Base-by-base conservation (phyloP, 1,140 invertebrate species). In the Ptiloglossa arizonensis region DNA sequence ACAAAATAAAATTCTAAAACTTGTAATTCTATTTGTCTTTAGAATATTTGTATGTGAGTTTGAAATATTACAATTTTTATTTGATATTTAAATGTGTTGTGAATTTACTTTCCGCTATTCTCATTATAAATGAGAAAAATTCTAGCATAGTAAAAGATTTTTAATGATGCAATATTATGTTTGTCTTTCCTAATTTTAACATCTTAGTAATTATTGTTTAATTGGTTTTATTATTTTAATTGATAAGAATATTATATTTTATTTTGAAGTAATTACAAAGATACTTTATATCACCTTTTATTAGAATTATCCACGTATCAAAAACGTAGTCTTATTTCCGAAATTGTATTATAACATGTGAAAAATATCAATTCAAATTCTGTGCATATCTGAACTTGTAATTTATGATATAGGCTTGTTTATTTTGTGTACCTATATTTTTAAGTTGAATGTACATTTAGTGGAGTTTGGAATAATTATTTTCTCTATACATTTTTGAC, bases 31-130 rank as follows among this genome's bases (percentile, higher is more conserved):
- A 9, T 32, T 15, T 27, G 50, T 66, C 35, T 38, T 19, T 44
- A 41, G n/a, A 71, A 19, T 71, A 29, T 41, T 54, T 56, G 35
- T 41, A 56, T 69, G 5, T 41, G 38, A 5, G 46, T 64, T n/a
- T 29, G n/a, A 27, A 13, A 56, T 56, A 24, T 60, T 38, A 9
- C 2, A 1, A n/a, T 11, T 57, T 2, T 8, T 46, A n/a, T 64
- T 64, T 64, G 27, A 64, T 46, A 29, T 48, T 63, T 9, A 44
- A 63, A 5, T 44, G 8, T 44, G 6, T 41, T 29, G 17, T 46
- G 5, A 46, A 64, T 9, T 46, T 24, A n/a, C n/a, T n/a, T n/a
- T n/a, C n/a, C n/a, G n/a, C n/a, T n/a, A n/a, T n/a, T n/a, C n/a
- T n/a, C n/a, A n/a, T n/a, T n/a, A n/a, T n/a, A n/a, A n/a, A n/a